A percentile compares a stretch with the other conserved stretches of the same genome.
phyloP scores from a whole-genome alignment of 2,113 vertebrate species.

The Felis chaus region DNA sequence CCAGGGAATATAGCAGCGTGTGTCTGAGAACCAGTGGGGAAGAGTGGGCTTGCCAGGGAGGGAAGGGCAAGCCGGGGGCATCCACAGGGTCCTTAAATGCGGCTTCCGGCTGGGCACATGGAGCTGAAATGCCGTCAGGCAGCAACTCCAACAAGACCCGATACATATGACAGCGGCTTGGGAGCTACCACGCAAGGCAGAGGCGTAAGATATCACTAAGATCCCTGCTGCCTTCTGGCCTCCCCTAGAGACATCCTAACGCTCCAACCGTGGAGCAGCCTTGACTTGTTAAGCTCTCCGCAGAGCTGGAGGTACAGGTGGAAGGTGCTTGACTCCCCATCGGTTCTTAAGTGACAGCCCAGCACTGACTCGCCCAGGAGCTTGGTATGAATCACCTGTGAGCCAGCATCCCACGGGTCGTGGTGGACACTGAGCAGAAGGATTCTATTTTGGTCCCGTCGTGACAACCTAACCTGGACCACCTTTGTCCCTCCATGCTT shows the following conservation, averaged over 20 bases:
- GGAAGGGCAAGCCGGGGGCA: fast-evolving
- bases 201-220: neutral
- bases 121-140: neutral
- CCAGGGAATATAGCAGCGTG: fast-evolving
- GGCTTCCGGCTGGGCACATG: neutral
- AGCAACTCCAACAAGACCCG: neutral
- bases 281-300: neutral
- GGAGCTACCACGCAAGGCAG: neutral
- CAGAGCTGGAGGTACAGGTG: neutral
- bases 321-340: neutral
- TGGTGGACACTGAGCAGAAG: neutral
- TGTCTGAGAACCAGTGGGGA: neutral
- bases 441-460: neutral
- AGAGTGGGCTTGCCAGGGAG: neutral
- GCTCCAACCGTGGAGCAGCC: neutral
- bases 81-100: fast-evolving
- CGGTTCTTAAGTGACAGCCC: neutral
- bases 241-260: fast-evolving
- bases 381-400: neutral
- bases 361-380: neutral
- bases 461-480: neutral
- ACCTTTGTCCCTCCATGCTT: neutral
- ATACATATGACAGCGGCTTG: neutral
- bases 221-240: neutral
- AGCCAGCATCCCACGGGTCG: neutral